A percentile compares a stretch with the other conserved stretches of the same genome.
Evolutionary conservation across 1,140 invertebrate species (phyloP).

Genomic region (Drosophila mauritiana): DNA sequence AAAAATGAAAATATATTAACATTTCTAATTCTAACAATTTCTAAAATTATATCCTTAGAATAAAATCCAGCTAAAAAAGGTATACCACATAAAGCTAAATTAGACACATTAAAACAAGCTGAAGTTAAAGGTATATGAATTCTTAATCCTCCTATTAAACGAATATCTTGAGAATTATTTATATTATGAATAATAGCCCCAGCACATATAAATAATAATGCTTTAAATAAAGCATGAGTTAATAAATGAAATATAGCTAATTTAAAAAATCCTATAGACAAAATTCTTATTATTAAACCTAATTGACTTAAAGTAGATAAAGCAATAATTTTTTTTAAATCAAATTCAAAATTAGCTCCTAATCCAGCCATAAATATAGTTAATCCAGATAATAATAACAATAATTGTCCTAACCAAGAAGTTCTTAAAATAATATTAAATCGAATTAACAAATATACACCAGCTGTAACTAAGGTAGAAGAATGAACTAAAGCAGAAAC

Average conservation of each 20-base stretch:
- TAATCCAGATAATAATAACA: conserved; percentile 86
- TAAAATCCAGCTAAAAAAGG: conserved; percentile 88
- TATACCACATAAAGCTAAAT: conserved; percentile 85
- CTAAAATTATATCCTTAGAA: conserved; percentile 87
- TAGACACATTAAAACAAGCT: conserved; percentile 85
- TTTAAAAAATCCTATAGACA: too few relatives aligned
- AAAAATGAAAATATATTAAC: conserved; percentile 83
- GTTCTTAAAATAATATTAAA: conserved; percentile 85
- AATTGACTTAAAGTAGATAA: too few relatives aligned
- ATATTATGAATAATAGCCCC: conserved; percentile 87
- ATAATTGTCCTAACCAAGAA: conserved; percentile 70
- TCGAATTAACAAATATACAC: conserved; percentile 89
- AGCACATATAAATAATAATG: conserved; percentile 4
- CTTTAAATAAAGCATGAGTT: too few relatives aligned
- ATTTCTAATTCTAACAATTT: background rate
- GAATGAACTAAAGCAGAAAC: conserved; percentile 90
- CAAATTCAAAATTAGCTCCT: too few relatives aligned
- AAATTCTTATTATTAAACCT: too few relatives aligned
- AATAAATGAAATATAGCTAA: too few relatives aligned
- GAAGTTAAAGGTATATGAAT: conserved; percentile 84
- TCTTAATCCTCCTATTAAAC: conserved; percentile 85
- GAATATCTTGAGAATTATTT: conserved; percentile 88
- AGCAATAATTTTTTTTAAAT: too few relatives aligned
- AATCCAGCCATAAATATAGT: too few relatives aligned
- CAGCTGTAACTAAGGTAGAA: conserved; percentile 90